Evolutionary conservation across 2,113 vertebrate species (phyloP).

Genomic region (Tringa solitaria): DNA sequence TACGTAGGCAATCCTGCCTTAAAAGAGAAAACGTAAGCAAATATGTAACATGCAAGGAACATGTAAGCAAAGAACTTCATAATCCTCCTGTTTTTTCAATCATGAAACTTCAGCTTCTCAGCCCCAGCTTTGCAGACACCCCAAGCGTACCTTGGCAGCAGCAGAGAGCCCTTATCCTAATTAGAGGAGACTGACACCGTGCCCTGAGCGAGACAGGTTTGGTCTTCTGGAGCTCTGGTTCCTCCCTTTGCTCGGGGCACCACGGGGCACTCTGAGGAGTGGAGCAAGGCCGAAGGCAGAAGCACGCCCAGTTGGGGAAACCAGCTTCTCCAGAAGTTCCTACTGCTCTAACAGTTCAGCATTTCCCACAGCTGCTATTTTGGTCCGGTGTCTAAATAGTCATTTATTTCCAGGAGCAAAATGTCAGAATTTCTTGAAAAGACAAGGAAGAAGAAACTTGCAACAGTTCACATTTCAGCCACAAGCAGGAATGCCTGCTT

Average conservation of each 20-base stretch:
- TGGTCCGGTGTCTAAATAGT: not conserved
- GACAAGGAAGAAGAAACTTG: not conserved
- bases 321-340: not conserved
- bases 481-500: not conserved
- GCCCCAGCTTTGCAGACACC: not conserved
- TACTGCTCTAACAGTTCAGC: not conserved
- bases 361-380: not conserved
- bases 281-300: not conserved
- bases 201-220: not conserved
- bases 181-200: not conserved
- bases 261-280: not conserved
- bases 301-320: not conserved
- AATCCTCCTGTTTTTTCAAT: not conserved
- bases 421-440: not conserved
- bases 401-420: not conserved
- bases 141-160: not conserved
- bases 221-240: not conserved
- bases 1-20: not conserved
- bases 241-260: not conserved
- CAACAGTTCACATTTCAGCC: not conserved
- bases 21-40: not conserved
- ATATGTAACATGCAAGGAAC: not conserved
- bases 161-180: not conserved
- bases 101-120: not conserved
- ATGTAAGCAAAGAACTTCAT: not conserved